Evolutionary conservation across 2,113 vertebrate species (phyloP).

Genomic region (Lamprotornis superbus): DNA sequence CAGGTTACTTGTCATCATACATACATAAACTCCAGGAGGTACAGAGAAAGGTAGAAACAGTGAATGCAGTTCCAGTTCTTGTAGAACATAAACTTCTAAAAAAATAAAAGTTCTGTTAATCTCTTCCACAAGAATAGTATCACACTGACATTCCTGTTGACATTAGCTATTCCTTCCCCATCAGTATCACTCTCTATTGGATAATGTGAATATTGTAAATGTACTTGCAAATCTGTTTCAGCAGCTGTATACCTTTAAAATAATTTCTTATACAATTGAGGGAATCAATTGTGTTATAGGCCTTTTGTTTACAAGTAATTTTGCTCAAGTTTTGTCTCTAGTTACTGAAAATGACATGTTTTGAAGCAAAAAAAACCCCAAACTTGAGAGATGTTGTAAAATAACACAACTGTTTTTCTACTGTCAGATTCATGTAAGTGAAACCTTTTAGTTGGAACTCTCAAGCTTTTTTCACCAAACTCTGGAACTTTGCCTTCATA

Average conservation of each 20-base stretch:
- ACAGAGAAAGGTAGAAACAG: not conserved
- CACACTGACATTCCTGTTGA: not conserved
- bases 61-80: not conserved
- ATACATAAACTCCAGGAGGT: not conserved
- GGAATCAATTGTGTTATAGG: not conserved
- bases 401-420: not conserved
- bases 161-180: not conserved
- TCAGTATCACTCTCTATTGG: not conserved
- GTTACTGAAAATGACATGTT: not conserved
- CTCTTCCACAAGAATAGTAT: not conserved
- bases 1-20: not conserved
- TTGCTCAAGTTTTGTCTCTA: not conserved
- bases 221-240: not conserved
- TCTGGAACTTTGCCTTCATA: not conserved
- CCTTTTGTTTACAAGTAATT: not conserved
- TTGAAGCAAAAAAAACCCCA: not conserved
- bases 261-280: not conserved
- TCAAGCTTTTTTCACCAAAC: rapidly evolving
- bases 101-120: not conserved
- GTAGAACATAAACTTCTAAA: not conserved
- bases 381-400: not conserved
- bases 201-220: not conserved
- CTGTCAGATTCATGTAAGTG: not conserved
- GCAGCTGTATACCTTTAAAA: not conserved
- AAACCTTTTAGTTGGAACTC: not conserved